These are phyloP conservation scores for Cisticola juncidis DNA, from an alignment of 2,113 vertebrate genomes.

Conservation along the genomic window DNA sequence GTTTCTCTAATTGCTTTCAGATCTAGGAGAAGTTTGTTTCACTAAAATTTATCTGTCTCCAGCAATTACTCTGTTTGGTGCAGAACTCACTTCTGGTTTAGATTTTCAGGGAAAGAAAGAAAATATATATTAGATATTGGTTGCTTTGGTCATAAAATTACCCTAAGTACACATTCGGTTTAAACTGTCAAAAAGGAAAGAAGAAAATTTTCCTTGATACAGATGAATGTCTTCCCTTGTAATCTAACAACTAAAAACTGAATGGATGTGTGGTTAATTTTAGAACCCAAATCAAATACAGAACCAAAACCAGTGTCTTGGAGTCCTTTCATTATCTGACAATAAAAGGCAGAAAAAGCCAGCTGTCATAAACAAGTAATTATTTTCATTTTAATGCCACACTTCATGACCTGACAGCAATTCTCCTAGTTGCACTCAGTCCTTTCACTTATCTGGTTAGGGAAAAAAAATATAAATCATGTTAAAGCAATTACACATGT, in stretches of 20 bases:
- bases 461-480: not conserved
- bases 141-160: slow-evolving; percentile 62
- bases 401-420: slow-evolving; percentile 18
- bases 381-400: slow-evolving; percentile 55
- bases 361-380: slow-evolving; percentile 15
- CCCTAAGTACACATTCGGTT: slow-evolving; percentile 35
- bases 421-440: not conserved
- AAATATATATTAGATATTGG: not conserved
- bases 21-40: slow-evolving; percentile 2
- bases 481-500: slow-evolving; percentile 1
- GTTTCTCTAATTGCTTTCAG: slow-evolving; percentile 42
- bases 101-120: slow-evolving; percentile 2
- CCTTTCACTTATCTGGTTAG: not conserved
- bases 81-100: slow-evolving; percentile 39
- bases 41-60: slow-evolving; percentile 16
- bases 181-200: slow-evolving; percentile 20
- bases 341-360: slow-evolving; percentile 9
- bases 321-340: slow-evolving; percentile 40
- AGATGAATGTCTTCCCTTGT: slow-evolving; percentile 31
- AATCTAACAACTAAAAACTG: slow-evolving; percentile 41
- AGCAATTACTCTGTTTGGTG: slow-evolving; percentile 15
- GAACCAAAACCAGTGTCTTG: not conserved
- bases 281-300: slow-evolving; percentile 6
- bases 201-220: slow-evolving; percentile 22
- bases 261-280: slow-evolving; percentile 29